Base-by-base conservation (phyloP, 2,113 vertebrate species). In the Choloepus hoffmanni region DNA sequence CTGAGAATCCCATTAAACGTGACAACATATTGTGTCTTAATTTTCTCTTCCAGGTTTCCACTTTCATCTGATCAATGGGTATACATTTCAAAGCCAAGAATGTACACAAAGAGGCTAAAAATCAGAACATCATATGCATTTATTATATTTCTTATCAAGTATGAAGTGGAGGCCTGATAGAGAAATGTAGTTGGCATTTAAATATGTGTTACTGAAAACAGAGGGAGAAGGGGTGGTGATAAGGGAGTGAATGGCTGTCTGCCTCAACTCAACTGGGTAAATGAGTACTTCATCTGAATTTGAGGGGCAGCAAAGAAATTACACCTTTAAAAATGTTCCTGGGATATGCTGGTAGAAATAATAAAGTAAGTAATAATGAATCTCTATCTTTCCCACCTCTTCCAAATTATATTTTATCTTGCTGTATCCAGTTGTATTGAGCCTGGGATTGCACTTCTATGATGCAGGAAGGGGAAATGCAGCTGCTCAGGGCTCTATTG, bases 1-100 rank as follows among this genome's bases (percentile, higher is more conserved):
- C 60, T 63, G 84, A 87, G 76, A 81, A 88, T 60, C 50, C 43
- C 53, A 53, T 81, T 93, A 79, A 86, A 30, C 87, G 8, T 50
- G 62, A 70, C n/a, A 87, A 23, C 48, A 28, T 14, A 36, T 30
- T 40, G 23, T 30, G 33, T 60, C 63, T 93, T 67, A 77, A 85
- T 78, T 68, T 67, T 68, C 10, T 77, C 36, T 60, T 65, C n/a
- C 18, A 58, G 36, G 62, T 45, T 85, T 78, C 19, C 36, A 36
- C 11, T 85, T 85, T 85, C 83, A 67, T 77, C 36, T 77, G 48
- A 78, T 36, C 36, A 78, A 45, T 23, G 16, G 36, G 24, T 24
- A 19, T 58, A 53, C 36, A 77, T 19, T 92, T 55, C 28, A 43
- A 77, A 92, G 90, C 48, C 58, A 62, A 77, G 13, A n/a, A 2